Conservation (phyloP, 1,140 invertebrate species). For the Megalopta genalis region DNA sequence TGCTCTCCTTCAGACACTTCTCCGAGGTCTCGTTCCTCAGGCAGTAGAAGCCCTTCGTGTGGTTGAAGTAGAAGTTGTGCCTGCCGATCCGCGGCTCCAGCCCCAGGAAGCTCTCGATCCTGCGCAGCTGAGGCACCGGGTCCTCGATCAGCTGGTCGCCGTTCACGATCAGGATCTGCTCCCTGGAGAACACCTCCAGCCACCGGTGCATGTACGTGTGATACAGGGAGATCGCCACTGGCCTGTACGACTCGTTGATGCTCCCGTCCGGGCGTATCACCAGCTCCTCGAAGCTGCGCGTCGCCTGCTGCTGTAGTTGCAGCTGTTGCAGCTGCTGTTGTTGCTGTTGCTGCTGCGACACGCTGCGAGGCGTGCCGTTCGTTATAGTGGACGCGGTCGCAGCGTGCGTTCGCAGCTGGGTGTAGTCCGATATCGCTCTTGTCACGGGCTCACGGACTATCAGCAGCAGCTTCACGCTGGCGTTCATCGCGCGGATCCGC, state of each 20-base stretch:
- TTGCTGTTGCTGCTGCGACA: slow-evolving; percentile 44
- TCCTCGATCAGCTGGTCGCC: slow-evolving; percentile 97
- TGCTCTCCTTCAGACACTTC: slow-evolving; percentile 96
- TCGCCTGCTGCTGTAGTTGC: slow-evolving; percentile 61
- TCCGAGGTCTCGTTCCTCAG: slow-evolving; percentile 91
- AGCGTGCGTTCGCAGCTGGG: slow-evolving; percentile 90
- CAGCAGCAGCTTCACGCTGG: slow-evolving; percentile 93
- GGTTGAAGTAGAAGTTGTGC: slow-evolving; percentile 98
- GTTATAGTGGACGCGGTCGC: slow-evolving; percentile 82
- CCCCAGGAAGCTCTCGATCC: slow-evolving; percentile 93
- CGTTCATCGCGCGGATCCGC: slow-evolving; percentile 95
- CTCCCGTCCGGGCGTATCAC: slow-evolving; percentile 89
- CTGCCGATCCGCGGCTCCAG: slow-evolving; percentile 88
- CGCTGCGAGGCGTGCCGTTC: slow-evolving; percentile 45
- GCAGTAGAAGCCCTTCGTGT: slow-evolving; percentile 98
- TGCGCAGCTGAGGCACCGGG: slow-evolving; percentile 93
- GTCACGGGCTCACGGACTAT: slow-evolving; percentile 98
- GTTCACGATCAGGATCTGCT: slow-evolving; percentile 96
- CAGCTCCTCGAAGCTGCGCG: slow-evolving; percentile 89
- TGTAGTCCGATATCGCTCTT: slow-evolving; percentile 97
- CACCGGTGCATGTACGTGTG: slow-evolving; percentile 91
- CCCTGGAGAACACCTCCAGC: slow-evolving; percentile 92
- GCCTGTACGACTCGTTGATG: slow-evolving; percentile 90
- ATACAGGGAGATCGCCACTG: slow-evolving; percentile 91
- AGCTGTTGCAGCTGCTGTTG: slow-evolving; percentile 69